These are phyloP conservation scores for Vombatus ursinus DNA, from an alignment of 2,113 vertebrate genomes.

Conservation along the genomic window DNA sequence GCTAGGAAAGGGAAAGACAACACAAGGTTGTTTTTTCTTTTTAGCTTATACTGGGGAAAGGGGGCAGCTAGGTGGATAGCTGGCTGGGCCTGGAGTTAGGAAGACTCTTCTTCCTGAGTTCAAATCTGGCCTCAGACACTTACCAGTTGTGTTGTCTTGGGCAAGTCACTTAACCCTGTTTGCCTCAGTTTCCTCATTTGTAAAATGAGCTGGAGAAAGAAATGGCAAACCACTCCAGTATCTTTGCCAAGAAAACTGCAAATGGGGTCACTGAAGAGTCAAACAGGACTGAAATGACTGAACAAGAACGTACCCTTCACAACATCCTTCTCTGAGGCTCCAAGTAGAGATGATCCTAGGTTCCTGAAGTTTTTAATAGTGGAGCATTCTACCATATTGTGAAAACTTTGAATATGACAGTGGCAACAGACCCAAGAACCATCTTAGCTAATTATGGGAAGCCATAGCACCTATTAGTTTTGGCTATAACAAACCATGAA, in stretches of 20 bases:
- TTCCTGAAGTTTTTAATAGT: background rate
- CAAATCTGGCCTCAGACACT: background rate
- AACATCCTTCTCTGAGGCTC: background rate
- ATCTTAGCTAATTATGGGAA: background rate
- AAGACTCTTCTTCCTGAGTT: background rate
- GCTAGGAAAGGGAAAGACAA: background rate
- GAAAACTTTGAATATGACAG: background rate
- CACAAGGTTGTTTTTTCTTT: background rate
- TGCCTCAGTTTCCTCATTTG: background rate
- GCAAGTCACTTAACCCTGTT: background rate
- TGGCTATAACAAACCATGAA: background rate
- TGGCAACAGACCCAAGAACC: background rate
- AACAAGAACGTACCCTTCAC: background rate
- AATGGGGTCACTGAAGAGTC: background rate
- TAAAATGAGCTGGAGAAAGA: background rate
- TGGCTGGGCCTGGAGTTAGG: background rate
- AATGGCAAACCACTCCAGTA: background rate
- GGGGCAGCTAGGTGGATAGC: background rate
- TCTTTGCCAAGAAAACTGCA: background rate
- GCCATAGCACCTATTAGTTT: background rate
- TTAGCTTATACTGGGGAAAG: background rate
- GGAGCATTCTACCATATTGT: background rate
- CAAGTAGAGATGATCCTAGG: background rate
- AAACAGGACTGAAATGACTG: background rate
- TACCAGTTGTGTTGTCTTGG: background rate